Conservation (phyloP, 2,888 invertebrate species). For the Dichetophora obliterata region DNA sequence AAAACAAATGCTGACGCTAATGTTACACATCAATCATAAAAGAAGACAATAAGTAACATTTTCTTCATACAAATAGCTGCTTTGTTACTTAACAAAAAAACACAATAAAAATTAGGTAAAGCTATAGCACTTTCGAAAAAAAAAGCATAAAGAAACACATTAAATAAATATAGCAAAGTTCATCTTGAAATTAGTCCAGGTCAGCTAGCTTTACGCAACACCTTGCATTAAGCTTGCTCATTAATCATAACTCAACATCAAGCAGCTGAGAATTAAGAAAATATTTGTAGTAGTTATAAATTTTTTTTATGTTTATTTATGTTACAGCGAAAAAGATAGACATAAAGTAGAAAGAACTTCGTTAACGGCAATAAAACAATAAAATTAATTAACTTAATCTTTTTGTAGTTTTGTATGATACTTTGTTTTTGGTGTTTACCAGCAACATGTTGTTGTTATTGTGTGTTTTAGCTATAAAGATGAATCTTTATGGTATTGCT, state of each 20-base stretch:
- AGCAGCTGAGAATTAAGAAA: background rate
- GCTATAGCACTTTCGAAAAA: no score
- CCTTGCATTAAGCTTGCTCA: background rate
- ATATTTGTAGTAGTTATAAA: no score
- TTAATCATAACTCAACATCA: background rate
- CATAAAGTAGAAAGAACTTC: no score
- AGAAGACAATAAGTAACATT: no score
- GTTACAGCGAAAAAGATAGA: no score
- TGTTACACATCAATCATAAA: no score
- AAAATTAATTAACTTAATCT: background rate
- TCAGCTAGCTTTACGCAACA: no score
- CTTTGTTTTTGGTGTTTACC: background rate
- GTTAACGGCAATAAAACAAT: constrained; percentile 4
- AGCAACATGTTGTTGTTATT: background rate
- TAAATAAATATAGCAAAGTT: background rate
- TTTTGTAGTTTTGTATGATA: background rate
- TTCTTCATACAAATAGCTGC: no score
- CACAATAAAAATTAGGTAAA: background rate
- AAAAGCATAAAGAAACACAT: background rate
- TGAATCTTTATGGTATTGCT: no score
- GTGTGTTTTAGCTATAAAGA: background rate
- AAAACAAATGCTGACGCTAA: no score
- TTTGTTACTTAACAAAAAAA: background rate
- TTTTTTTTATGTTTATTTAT: no score
- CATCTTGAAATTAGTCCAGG: no score